Base-by-base conservation (phyloP, 2,888 invertebrate genomes). In the Alentia gelatinosa region DNA sequence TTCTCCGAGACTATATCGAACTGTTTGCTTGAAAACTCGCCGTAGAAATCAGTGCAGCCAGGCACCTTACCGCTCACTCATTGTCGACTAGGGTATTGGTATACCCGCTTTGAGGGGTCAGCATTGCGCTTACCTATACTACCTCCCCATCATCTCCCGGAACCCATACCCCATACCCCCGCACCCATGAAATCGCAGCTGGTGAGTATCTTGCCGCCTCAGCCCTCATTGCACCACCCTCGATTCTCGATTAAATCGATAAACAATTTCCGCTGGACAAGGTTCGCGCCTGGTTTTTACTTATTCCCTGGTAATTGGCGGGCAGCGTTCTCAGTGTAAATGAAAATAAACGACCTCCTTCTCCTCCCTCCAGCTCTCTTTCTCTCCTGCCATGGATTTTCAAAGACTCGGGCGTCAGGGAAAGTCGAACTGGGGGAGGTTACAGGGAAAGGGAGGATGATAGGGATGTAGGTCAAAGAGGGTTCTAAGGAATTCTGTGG, bases 181-280 rank as follows among this genome's bases (percentile, higher is more conserved):
- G n/a, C 5, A 30, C 26, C 42, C 12, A 15, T 33, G n/a, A 86
- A 42, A n/a, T n/a, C n/a, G n/a, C n/a, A n/a, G n/a, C n/a, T n/a
- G n/a, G n/a, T n/a, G n/a, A n/a, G 30, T 30, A 86, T n/a, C 47
- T 37, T 15, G 12, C 79, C n/a, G 39, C 86, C 26, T 35, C 47
- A 1, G 47, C 86, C 86, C 9, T 42, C 42, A 30, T 86, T 47
- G 9, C 47, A 42, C 86, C 47, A 3, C 30, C 79, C 79, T 35
- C 47, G 47, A 86, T 86, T 86, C 47, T 47, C 86, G 30, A 86
- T 86, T 33, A 86, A 47, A 86, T 86, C 86, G 30, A 86, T 86
- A 86, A 42, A 86, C 86, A 86, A 86, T 86, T 86, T 86, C 86
- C 86, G 30, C 47, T 42, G 50, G 86, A 86, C 86, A 86, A 86